These are phyloP conservation scores for Cyclopterus lumpus DNA, from an alignment of 2,797 vertebrate species.

Conservation along the genomic window DNA sequence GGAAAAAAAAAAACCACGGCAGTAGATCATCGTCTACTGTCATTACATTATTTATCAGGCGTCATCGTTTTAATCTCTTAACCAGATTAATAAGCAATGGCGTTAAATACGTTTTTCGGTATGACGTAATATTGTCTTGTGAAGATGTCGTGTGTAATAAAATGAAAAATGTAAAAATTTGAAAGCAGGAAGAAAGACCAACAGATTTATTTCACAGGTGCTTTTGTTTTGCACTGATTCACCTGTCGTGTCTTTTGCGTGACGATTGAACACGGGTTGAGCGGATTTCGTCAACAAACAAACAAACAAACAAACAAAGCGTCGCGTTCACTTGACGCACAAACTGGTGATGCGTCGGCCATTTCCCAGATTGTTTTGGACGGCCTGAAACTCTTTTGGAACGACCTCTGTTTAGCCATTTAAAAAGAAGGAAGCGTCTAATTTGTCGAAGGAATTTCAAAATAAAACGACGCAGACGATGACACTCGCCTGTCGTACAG, in stretches of 20 bases:
- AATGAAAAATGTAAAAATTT: no score
- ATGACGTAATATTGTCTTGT: neutral
- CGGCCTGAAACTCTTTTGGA: slow-evolving; percentile 13
- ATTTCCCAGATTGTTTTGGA: slow-evolving; percentile 4
- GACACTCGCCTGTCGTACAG: neutral
- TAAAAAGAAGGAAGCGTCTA: slow-evolving; percentile 25
- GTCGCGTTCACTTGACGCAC: neutral
- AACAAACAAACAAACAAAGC: neutral
- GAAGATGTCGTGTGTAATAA: neutral
- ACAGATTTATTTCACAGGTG: neutral
- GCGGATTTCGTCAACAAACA: neutral
- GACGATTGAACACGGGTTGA: neutral
- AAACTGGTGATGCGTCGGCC: neutral
- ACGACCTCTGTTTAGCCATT: neutral
- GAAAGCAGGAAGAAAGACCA: neutral
- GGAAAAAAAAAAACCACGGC: no score
- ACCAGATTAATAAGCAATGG: slow-evolving; percentile 23
- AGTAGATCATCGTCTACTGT: no score
- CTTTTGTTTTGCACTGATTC: no score
- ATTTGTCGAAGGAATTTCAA: slow-evolving; percentile 15
- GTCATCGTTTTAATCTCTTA: slow-evolving; percentile 28
- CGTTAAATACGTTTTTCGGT: neutral
- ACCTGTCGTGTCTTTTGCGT: no score
- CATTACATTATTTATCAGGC: slow-evolving; percentile 21
- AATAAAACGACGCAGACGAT: slow-evolving; percentile 25